Evolutionary conservation across 2,888 invertebrate genomes (phyloP).

Genomic region (Sminthurinus aureus): DNA sequence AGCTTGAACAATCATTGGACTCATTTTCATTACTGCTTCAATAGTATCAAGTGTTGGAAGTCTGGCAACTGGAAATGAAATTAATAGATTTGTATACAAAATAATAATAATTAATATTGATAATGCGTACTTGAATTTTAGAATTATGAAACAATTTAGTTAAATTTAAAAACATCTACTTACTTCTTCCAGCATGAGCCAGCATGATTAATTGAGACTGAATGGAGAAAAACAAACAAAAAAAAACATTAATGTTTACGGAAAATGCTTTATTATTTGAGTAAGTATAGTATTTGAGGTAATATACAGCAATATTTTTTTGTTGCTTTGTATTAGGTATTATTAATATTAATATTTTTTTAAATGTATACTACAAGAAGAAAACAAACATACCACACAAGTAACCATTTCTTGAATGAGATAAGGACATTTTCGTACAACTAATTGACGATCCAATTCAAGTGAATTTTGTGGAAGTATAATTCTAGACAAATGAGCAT

Average conservation of each 20-base stretch:
- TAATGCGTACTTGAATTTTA: too few species aligned
- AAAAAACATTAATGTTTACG: too few species aligned
- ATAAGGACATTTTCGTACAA: constrained; percentile 90
- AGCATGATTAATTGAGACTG: constrained; percentile 86
- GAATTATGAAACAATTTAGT: not conserved
- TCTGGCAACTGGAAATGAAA: constrained; percentile 72
- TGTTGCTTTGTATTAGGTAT: too few species aligned
- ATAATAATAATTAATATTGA: not conserved
- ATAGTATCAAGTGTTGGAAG: constrained; percentile 91
- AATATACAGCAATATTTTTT: too few species aligned
- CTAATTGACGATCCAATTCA: constrained; percentile 83
- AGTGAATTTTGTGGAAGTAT: constrained; percentile 73
- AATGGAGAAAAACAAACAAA: too few species aligned
- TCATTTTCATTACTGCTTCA: constrained; percentile 96
- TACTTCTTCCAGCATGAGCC: constrained; percentile 87
- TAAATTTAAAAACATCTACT: constrained; percentile 63
- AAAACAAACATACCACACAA: constrained; percentile 71
- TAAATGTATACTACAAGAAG: too few species aligned
- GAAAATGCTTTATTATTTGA: too few species aligned
- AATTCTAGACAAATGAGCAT: constrained; percentile 88
- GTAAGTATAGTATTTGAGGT: too few species aligned
- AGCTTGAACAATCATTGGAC: constrained; percentile 96
- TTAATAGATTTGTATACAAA: too few species aligned
- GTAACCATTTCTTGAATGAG: constrained; percentile 97
- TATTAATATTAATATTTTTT: too few species aligned